Evolutionary conservation across 2,797 vertebrate species (phyloP).

Genomic region (Oreochromis mossambicus): DNA sequence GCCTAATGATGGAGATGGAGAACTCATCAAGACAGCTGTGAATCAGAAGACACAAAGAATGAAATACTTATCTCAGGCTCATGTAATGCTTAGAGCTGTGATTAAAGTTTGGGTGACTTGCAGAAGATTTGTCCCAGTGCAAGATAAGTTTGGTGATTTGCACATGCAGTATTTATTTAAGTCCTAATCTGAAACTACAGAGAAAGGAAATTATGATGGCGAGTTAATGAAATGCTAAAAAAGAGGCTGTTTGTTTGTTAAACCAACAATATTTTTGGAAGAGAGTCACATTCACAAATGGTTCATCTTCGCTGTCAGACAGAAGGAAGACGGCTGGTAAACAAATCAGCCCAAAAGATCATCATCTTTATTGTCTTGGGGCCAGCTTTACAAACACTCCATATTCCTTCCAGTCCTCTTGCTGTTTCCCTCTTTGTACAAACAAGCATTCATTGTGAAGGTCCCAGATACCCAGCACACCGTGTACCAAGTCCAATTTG

Average conservation of each 20-base stretch:
- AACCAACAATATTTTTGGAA: background rate
- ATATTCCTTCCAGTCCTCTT: background rate
- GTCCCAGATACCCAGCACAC: background rate
- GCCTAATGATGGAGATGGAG: background rate
- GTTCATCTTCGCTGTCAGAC: background rate
- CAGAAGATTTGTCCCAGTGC: background rate
- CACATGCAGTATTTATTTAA: background rate
- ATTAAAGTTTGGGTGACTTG: background rate
- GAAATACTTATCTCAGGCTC: background rate
- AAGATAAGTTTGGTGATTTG: background rate
- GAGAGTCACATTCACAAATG: background rate
- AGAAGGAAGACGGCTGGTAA: background rate
- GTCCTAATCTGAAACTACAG: background rate
- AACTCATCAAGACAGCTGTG: fast-evolving
- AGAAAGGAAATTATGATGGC: background rate
- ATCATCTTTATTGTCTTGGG: background rate
- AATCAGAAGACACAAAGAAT: background rate
- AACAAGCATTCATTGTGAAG: background rate
- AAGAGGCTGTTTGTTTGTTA: background rate
- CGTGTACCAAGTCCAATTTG: slow-evolving; percentile 27
- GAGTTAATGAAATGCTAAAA: background rate
- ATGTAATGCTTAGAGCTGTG: background rate
- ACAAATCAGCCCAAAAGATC: slow-evolving; percentile 15
- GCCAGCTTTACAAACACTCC: slow-evolving; percentile 16
- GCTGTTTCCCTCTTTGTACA: slow-evolving; percentile 2